Evolutionary conservation across 2,113 vertebrate genomes (phyloP), one percentile per base, ranked within the genome.

Genomic region (Oreocharis arfaki): DNA sequence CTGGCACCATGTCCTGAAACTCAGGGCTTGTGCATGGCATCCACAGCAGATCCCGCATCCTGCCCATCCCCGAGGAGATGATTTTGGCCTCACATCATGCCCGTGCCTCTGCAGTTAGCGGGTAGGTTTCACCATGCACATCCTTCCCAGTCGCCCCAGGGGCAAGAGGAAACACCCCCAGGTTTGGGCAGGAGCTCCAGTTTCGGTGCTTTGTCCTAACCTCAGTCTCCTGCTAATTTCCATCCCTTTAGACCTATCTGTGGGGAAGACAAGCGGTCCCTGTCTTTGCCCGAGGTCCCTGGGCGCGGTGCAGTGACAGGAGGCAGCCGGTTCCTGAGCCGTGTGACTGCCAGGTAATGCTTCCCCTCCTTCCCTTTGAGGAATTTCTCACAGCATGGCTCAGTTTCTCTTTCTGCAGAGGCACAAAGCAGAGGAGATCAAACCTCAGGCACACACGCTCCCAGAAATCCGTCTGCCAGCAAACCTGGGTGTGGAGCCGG

Each of bases 61-160:
- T 68, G 18, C 23, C 28, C 7, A 21, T 2, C 8, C 3, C 2
- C 6, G 2, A 11, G 41, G 44, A 21, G 16, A 19, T 33, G 13
- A 8, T 23, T 55, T 9, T 26, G 6, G 9, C 28, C 15, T 59
- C 20, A 7, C 16, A 11, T 26, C 16, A n/a, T 35, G 8, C 20
- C 28, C 0, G 0, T 8, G 37, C 9, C 30, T 76, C 57, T 20
- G 11, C 47, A 0, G 0, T 63, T 7, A 23, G 3, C 42, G 9
- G 27, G 14, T 27, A 61, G 33, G 26, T 67, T n/a, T 20, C 16
- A 30, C 46, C 3, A 1, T 2, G 0, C 13, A 22, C 17, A 63
- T 13, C 59, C 32, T 12, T 2, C 50, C 70, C 33, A 59, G 56
- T 23, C 41, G 17, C 26, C 9, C 8, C 20, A 13, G 17, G 37